Evolutionary conservation across 2,113 vertebrate genomes (phyloP), one percentile per base, ranked within the genome.

Genomic region (Gambusia holbrooki): DNA sequence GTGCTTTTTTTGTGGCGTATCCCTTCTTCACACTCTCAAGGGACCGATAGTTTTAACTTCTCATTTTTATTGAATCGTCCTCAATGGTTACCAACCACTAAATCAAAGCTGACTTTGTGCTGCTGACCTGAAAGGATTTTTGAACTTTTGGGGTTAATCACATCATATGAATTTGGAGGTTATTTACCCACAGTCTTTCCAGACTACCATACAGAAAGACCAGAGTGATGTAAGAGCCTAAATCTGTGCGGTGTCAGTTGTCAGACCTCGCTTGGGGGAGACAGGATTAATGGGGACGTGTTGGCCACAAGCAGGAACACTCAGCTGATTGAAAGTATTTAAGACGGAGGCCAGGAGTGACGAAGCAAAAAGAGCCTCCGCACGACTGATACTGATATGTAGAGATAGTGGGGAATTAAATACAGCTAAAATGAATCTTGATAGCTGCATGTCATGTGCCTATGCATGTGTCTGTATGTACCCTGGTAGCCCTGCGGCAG

Each of bases 281-380:
- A 64, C 64, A 58, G 58, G 74, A 80, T 67, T 66, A 17, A 77
- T 76, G 69, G 22, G 54, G 62, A 63, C 29, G 19, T 66, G 69
- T 67, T 88, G 80, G 91, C 79, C 40, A 15, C 54, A 68, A 62
- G 76, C 73, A 79, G 90, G 66, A 69, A 12, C 88, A 87, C 85
- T 92, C 85, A 88, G 77, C 84, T 87, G 85, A 90, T 90, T 89
- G 81, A 68, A 83, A 79, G 35, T 8, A 42, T 12, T 9, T 66
- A 67, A 45, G 60, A 66, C 32, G 63, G 11, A 61, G 27, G 37
- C 28, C 37, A 63, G 25, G 9, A 27, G 30, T 63, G 48, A 67
- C 45, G 27, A 71, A 66, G 29, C 12, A 13, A 58, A 58, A 58
- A 25, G 22, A 58, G 27, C 48, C 62, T 42, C 61, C 13, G 42